Evolutionary conservation across 2,888 invertebrate genomes (phyloP).

Genomic region (Ennomos quercinarius): DNA sequence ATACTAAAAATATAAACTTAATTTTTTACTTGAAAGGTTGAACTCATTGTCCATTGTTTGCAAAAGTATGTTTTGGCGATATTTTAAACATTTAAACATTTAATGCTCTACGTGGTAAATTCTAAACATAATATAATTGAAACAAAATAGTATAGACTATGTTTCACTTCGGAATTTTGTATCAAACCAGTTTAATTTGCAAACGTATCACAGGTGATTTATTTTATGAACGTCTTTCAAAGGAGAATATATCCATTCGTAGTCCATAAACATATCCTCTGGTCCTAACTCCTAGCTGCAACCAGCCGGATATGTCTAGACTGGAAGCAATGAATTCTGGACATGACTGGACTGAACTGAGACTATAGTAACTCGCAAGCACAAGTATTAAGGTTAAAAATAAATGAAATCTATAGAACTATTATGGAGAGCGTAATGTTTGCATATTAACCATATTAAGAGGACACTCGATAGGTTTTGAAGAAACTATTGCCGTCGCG

Average conservation of each 20-base stretch:
- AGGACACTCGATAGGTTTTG: too few relatives aligned
- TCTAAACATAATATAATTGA: not conserved
- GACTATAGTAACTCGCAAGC: too few relatives aligned
- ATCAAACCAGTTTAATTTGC: too few relatives aligned
- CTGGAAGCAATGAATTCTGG: conserved; percentile 26
- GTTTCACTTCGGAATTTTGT: too few relatives aligned
- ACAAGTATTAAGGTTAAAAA: too few relatives aligned
- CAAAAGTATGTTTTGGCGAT: conserved; percentile 13
- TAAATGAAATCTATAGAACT: too few relatives aligned
- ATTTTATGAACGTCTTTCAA: conserved; percentile 2
- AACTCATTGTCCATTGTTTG: conserved; percentile 27
- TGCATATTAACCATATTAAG: too few relatives aligned
- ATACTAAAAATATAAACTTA: too few relatives aligned
- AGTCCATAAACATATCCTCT: conserved; percentile 24
- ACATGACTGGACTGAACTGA: conserved; percentile 11
- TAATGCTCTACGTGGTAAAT: not conserved
- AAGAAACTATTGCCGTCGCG: too few relatives aligned
- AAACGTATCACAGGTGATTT: not conserved
- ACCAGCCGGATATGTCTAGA: conserved; percentile 26
- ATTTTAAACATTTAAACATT: conserved; percentile 3
- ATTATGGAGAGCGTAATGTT: too few relatives aligned
- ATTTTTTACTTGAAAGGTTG: conserved; percentile 24
- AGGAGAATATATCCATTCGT: conserved; percentile 10
- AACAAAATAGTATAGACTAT: too few relatives aligned
- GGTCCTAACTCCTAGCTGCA: not conserved